Base-by-base conservation (phyloP, 2,888 invertebrate species). In the Crepidodera aurea region DNA sequence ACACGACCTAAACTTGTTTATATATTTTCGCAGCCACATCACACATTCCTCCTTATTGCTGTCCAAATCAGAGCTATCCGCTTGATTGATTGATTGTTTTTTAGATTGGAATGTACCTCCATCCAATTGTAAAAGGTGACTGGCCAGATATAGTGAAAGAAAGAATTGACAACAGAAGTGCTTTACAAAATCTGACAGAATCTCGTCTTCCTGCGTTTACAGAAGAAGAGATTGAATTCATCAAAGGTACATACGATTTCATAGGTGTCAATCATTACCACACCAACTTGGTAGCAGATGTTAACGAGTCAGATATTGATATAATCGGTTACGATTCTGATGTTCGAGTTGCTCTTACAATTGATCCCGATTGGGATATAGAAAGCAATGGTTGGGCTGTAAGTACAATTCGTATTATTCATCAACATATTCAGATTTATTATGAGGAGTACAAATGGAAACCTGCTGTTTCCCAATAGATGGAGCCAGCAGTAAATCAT, bases 211-310 rank as follows among this genome's bases (percentile, higher is more conserved):
- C 90, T 0, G 73, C 73, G 56, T 88, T 90, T 71, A 87, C 86
- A 0, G 16, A 71, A 0, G 82, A 85, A 19, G 90, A 91, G 81
- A 81, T 89, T 2, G 74, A 81, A 5, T 79, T 82, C 55, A 85
- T 92, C 22, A 80, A 78, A 19, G 87, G 85, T 0, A 86, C 90
- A 0, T 83, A 83, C 0, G 92, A 93, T 75, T 91, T 89, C 78
- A 82, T 92, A 58, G 91, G 90, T 0, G 77, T 92, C n/a, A 93
- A 93, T 75, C 55, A 60, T 10, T 93, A 93, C 74, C 32, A 19
- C 15, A 55, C 44, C n/a, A 18, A n/a, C 3, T 22, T 55, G 29
- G 55, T 37, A 84, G 27, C 22, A 6, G 40, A 51, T 50, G 32
- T 12, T 8, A 55, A 40, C n/a, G 16, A 29, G 27, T 42, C 13